Percentiles rank a stretch among this genome's conserved stretches.
These are phyloP conservation scores for Buathra laborator DNA, from an alignment of 2,888 invertebrate genomes.

Conservation along the genomic window DNA sequence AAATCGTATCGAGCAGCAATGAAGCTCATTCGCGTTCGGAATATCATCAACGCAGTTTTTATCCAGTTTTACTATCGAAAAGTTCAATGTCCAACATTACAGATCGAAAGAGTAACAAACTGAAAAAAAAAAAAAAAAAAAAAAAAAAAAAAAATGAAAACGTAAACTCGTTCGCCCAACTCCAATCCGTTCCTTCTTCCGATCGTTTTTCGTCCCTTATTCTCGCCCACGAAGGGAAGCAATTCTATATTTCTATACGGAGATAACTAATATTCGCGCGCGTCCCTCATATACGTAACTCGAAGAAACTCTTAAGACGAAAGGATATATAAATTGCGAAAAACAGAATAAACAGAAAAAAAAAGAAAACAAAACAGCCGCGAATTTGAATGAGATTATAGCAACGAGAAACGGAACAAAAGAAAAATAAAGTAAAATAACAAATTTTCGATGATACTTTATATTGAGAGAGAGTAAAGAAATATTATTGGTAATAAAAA, in stretches of 20 bases:
- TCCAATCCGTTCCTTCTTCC: conserved; percentile 52
- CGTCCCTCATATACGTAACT: conserved; percentile 75
- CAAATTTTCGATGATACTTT: conserved; percentile 61
- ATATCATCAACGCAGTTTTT: conserved; percentile 31
- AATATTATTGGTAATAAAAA: conserved; percentile 51
- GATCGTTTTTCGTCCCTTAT: conserved; percentile 45
- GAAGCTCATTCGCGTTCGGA: conserved; percentile 39
- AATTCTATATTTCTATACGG: conserved; percentile 74
- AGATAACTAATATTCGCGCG: conserved; percentile 72
- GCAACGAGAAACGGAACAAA: conserved; percentile 29
- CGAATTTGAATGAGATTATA: conserved; percentile 28
- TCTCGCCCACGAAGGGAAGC: conserved; percentile 59
- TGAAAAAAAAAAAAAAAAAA: conserved; percentile 15
- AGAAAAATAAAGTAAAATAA: conserved; percentile 24
- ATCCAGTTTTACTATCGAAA: conserved; percentile 16
- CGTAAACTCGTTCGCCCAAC: conserved; percentile 47
- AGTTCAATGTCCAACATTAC: conserved; percentile 19
- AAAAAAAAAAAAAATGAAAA: conserved; percentile 6
- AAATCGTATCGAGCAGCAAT: conserved; percentile 19
- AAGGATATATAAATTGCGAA: conserved; percentile 38
- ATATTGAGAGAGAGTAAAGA: conserved; percentile 39
- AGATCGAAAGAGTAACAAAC: conserved; percentile 4
- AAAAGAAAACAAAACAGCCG: conserved; percentile 31
- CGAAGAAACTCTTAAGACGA: conserved; percentile 57
- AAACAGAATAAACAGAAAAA: conserved; percentile 33